Base-by-base conservation (phyloP, 2,113 vertebrate species). In the Mustela lutreola region DNA sequence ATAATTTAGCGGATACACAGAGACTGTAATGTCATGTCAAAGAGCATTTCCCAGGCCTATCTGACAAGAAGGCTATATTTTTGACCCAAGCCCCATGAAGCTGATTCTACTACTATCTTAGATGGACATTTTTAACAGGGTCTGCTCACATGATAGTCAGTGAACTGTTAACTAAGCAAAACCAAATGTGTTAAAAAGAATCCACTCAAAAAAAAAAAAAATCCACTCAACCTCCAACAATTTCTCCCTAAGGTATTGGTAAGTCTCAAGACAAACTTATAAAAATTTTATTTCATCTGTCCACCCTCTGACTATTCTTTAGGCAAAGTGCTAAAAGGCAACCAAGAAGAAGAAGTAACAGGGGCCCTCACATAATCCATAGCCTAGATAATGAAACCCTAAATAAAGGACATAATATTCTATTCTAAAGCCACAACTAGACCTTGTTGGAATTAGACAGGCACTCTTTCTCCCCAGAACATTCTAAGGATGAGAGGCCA, bases 401-500 rank as follows among this genome's bases (percentile, higher is more conserved):
- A 73, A 87, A 75, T 53, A 71, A 95, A 82, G 58, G 22, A 48
- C 45, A 11, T 15, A 70, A 24, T 83, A n/a, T 53, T 97, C 93
- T 86, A 56, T 73, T 93, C 87, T 81, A 80, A 89, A 92, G 50
- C 24, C 48, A 45, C 63, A 39, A 12, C 26, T 42, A 71, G 84
- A 56, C 36, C 50, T 76, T n/a, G 22, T 50, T 75, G 70, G 65
- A 45, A 28, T 33, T 45, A 82, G 50, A 92, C 76, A 96, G 87
- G 26, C 11, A 9, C 31, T 81, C 91, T 80, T 91, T 96, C 78
- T 95, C 63, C 36, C 58, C 63, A 95, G 89, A 78, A 95, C 31
- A 76, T 65, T 60, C 76, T 94, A 33, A 91, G 88, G 91, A 70
- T 21, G 73, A 85, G 85, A 93, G 91, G 96, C 97, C 95, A 95